Evolutionary conservation across 2,113 vertebrate genomes (phyloP).

Genomic region (Alectura lathami): DNA sequence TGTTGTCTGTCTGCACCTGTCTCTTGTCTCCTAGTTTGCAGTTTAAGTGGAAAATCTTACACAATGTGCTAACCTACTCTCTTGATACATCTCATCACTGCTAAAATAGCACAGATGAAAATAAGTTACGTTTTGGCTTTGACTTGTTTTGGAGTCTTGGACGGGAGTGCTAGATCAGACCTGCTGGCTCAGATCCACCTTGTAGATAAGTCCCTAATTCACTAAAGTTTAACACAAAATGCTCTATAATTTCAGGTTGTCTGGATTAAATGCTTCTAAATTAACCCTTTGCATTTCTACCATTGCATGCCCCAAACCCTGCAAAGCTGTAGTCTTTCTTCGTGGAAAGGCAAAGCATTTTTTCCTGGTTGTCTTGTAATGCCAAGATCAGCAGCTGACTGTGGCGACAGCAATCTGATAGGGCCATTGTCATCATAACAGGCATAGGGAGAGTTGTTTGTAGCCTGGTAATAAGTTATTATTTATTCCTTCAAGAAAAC

Average conservation of each 20-base stretch:
- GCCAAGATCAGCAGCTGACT: neutral
- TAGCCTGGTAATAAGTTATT: neutral
- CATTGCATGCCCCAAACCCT: neutral
- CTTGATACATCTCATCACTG: constrained; percentile 42
- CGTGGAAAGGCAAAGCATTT: neutral
- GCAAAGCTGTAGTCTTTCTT: neutral
- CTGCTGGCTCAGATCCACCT: constrained; percentile 38
- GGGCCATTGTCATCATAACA: neutral
- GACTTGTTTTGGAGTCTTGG: constrained; percentile 33
- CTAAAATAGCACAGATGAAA: constrained; percentile 67
- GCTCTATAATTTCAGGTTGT: neutral
- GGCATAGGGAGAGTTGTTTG: neutral
- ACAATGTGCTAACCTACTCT: neutral
- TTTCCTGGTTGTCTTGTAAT: neutral
- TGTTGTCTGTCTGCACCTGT: constrained; percentile 43
- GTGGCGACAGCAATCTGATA: neutral
- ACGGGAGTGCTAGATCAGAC: constrained; percentile 31
- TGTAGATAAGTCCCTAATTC: constrained; percentile 17
- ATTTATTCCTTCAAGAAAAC: neutral
- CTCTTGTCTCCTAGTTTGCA: constrained; percentile 1
- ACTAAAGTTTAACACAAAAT: neutral
- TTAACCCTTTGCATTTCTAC: neutral
- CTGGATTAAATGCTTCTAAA: neutral
- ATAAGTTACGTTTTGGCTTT: constrained; percentile 46
- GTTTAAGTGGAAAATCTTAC: constrained; percentile 66